Evolutionary conservation across 2,113 vertebrate genomes (phyloP).

Genomic region (Heterotilapia buettikoferi): DNA sequence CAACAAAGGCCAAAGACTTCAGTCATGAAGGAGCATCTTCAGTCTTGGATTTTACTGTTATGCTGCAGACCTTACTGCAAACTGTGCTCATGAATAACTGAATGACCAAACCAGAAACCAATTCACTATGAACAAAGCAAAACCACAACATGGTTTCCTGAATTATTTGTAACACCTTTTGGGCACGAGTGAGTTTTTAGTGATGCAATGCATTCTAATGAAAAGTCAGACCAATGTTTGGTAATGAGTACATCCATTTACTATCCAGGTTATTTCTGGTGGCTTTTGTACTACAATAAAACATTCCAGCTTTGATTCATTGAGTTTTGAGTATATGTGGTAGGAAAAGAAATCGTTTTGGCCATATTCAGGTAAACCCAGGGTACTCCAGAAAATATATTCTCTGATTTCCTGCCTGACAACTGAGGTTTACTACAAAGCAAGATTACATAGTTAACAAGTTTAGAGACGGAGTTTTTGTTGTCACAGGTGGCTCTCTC

Average conservation of each 20-base stretch:
- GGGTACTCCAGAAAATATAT: neutral
- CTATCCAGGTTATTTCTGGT: neutral
- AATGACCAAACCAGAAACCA: neutral
- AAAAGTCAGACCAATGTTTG: neutral
- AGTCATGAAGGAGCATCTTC: neutral
- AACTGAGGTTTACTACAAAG: neutral
- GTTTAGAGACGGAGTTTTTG: fast-evolving
- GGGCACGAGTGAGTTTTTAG: neutral
- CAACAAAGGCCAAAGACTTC: neutral
- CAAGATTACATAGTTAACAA: neutral
- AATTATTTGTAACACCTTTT: neutral
- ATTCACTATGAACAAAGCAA: neutral
- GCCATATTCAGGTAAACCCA: neutral
- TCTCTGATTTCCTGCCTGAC: neutral
- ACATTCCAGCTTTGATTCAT: neutral
- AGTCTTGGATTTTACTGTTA: neutral
- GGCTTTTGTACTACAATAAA: neutral
- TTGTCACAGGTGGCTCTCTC: neutral
- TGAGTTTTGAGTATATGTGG: neutral
- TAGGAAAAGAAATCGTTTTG: fast-evolving
- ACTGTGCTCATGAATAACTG: neutral
- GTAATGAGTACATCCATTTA: neutral
- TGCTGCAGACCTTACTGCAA: neutral
- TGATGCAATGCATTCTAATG: neutral
- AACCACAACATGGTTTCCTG: neutral